Percentiles rank a stretch among this genome's conserved stretches.
phyloP scores from a whole-genome alignment of 2,797 vertebrate genomes.

The Arnoldichthys spilopterus region DNA sequence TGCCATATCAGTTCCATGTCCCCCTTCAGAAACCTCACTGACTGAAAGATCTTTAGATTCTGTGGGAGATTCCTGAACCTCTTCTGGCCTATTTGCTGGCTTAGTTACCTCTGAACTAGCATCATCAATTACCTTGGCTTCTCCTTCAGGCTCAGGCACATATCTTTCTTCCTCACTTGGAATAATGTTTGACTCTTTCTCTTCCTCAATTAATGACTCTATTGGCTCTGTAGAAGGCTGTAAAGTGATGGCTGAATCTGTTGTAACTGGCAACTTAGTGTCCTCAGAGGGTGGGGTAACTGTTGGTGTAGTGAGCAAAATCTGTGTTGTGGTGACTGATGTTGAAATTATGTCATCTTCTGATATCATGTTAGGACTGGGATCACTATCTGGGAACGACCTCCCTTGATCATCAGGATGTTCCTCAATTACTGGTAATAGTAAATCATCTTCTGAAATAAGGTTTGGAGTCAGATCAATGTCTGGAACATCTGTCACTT shows the following conservation, averaged over 20 bases:
- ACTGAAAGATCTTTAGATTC: neutral
- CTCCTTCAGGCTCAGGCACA: neutral
- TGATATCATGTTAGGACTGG: slow-evolving; percentile 47
- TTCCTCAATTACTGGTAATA: slow-evolving; percentile 19
- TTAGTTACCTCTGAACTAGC: slow-evolving; percentile 14
- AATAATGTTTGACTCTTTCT: slow-evolving; percentile 21
- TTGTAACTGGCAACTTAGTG: slow-evolving; percentile 44
- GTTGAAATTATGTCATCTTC: slow-evolving; percentile 34
- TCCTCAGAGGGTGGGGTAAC: slow-evolving; percentile 18
- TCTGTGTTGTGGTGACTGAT: slow-evolving; percentile 44
- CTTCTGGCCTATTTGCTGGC: neutral
- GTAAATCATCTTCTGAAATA: slow-evolving; percentile 62
- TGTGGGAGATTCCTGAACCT: slow-evolving; percentile 18
- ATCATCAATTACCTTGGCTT: neutral
- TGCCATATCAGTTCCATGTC: neutral
- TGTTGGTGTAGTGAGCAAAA: slow-evolving; percentile 52
- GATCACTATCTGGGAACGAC: slow-evolving; percentile 46
- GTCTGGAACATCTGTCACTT: slow-evolving; percentile 23
- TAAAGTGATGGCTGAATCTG: slow-evolving; percentile 61
- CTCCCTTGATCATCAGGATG: slow-evolving; percentile 25
- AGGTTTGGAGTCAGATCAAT: slow-evolving; percentile 60
- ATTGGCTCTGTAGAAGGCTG: slow-evolving; percentile 62
- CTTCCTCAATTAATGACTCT: slow-evolving; percentile 37
- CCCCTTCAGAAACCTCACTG: neutral
- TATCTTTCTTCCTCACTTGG: slow-evolving; percentile 26